Base-by-base conservation (phyloP, 2,797 vertebrate genomes). In the Orientallactaga sibirica region DNA sequence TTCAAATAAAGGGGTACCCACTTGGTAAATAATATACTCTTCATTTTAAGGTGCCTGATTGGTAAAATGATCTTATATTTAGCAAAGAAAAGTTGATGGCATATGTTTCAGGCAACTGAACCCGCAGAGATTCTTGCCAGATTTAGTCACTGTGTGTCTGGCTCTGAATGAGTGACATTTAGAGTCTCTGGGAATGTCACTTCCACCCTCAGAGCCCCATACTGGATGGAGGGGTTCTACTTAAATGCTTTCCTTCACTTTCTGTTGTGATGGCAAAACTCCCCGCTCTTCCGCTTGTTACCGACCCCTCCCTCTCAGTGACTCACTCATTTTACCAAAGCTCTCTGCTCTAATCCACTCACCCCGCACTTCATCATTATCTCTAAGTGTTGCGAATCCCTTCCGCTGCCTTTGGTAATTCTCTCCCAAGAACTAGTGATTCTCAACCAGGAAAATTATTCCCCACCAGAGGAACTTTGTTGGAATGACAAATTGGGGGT, bases 141-240 rank as follows among this genome's bases (percentile, higher is more conserved):
- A 92, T 76, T 92, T 81, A 67, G 43, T 73, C 81, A 43, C 1
- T 75, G 67, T 86, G 78, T 78, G 88, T 86, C 68, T 94, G 96
- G 55, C 71, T 79, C 10, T 73, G 66, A 86, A 83, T 76, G 73
- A 61, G 61, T 95, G 77, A 88, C 86, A 82, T 85, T 94, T 86
- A 68, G 68, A 74, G 87, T 92, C 55, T 25, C 0, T 62, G 70
- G 43, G 16, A 64, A 64, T 67, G 3, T 77, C 55, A 88, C 70
- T 90, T 79, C 33, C 33, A 71, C 16, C n/a, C n/a, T 90, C 37
- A 6, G 0, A 27, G 52, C 24, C 37, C 55, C 43, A 68, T 19
- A 90, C 33, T 7, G 91, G 62, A 90, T 73, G 52, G 29, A 86
- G 81, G 33, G 15, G 82, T 66, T 84, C n/a, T 20, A 79, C 64